Percentiles rank a stretch among this genome's conserved stretches.
Conservation (phyloP, 2,888 invertebrate species). For the Abrostola triplasia region DNA sequence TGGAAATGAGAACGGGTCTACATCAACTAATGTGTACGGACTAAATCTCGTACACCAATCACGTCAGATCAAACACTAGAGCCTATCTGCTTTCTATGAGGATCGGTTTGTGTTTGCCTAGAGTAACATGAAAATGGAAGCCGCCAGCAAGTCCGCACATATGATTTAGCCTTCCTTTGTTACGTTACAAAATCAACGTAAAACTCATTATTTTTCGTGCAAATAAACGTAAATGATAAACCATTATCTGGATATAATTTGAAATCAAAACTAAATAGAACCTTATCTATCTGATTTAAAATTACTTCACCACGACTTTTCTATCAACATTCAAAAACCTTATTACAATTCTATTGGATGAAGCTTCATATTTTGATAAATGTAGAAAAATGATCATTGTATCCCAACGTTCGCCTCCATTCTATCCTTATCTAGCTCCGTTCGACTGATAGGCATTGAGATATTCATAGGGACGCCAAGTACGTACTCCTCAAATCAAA, state of each 20-base stretch:
- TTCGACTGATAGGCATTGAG: slow-evolving; percentile 34
- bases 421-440: slow-evolving; percentile 38
- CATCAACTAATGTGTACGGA: slow-evolving; percentile 6
- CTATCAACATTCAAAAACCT: too few relatives aligned
- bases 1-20: neutral
- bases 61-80: slow-evolving; percentile 9
- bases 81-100: neutral
- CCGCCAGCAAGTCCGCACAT: slow-evolving; percentile 8
- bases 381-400: neutral
- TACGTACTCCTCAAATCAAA: slow-evolving; percentile 47
- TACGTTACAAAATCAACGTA: slow-evolving; percentile 6
- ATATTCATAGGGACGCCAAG: slow-evolving; percentile 38
- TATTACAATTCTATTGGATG: too few relatives aligned
- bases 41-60: slow-evolving; percentile 12
- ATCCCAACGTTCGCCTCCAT: slow-evolving; percentile 19
- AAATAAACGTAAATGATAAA: slow-evolving; percentile 42
- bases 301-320: too few relatives aligned
- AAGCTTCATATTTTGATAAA: too few relatives aligned
- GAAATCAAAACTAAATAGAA: too few relatives aligned
- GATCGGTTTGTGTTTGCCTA: slow-evolving; percentile 30
- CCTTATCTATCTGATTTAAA: too few relatives aligned
- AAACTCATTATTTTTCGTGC: slow-evolving; percentile 31
- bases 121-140: slow-evolving; percentile 15
- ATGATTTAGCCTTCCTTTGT: slow-evolving; percentile 21
- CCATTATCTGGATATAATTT: slow-evolving; percentile 5